Base-by-base conservation (phyloP, 2,888 invertebrate genomes). In the Plebejus melissa region DNA sequence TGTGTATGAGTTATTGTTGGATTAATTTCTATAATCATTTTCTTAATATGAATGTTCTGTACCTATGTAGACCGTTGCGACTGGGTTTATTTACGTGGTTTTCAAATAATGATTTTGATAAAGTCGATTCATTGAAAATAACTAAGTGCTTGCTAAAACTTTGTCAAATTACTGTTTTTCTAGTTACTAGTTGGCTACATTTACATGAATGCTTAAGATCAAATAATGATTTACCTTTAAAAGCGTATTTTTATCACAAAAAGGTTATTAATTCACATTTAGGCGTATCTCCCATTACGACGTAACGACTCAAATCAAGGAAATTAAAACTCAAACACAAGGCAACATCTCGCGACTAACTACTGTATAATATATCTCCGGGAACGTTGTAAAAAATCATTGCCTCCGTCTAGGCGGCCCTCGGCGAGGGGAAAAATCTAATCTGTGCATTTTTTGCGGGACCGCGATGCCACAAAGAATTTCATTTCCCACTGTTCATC, bases 401-500 rank as follows among this genome's bases (percentile, higher is more conserved):
- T 93, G 93, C 93, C 92, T 90, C 88, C 88, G 88, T 89, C 90
- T 88, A 88, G 82, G 81, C 82, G 81, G 82, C 87, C 90, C 91
- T 89, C 89, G 86, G 90, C 87, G 89, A 91, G 90, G 92, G 92
- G 93, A 92, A 94, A 86, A 94, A 94, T 94, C 94, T 94, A 94
- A 94, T 94, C 94, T 94, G 92, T 91, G 93, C 93, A 94, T 94
- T 94, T 94, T 94, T 94, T 94, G 93, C 93, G 94, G 90, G 93
- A 91, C 92, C 93, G 93, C 93, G 92, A 93, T 91, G 91, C 94
- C 94, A 94, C 94, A 93, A 94, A 94, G 94, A 94, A 94, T 94
- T 94, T 94, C 94, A 94, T 94, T 94, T 94, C 94, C 94, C 92
- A 93, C 93, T 94, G 93, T 94, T 94, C 94, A 94, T 94, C 93